Evolutionary conservation across 2,113 vertebrate species (phyloP).

Genomic region (Laticauda laticaudata): DNA sequence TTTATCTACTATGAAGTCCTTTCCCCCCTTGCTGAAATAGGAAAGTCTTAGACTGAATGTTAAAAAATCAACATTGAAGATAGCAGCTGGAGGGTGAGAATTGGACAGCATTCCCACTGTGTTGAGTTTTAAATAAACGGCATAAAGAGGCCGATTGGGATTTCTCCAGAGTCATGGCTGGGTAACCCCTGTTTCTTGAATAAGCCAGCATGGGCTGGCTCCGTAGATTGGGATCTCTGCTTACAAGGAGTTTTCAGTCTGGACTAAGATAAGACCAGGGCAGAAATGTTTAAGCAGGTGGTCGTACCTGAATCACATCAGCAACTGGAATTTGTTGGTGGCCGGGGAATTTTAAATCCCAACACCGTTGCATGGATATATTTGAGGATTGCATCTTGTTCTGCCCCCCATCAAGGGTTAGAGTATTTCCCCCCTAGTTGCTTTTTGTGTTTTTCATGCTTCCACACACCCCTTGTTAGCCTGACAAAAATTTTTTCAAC

Average conservation of each 20-base stretch:
- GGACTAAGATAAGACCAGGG: neutral
- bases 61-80: neutral
- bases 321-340: neutral
- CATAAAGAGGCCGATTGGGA: neutral
- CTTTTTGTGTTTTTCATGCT: neutral
- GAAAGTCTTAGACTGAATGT: neutral
- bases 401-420: too few species aligned
- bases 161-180: neutral
- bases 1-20: neutral
- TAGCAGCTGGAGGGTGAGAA: neutral
- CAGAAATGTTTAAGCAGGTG: neutral
- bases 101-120: neutral
- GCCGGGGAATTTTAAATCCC: neutral
- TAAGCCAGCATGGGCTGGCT: neutral
- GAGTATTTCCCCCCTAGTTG: neutral
- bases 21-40: neutral
- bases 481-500: neutral
- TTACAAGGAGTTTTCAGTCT: neutral
- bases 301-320: neutral
- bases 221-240: neutral
- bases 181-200: neutral
- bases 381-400: neutral
- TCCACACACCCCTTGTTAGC: neutral
- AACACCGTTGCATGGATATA: neutral
- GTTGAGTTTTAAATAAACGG: neutral